These are phyloP conservation scores for Tromatobia lineatoria DNA, from an alignment of 2,888 invertebrate genomes.

Conservation along the genomic window DNA sequence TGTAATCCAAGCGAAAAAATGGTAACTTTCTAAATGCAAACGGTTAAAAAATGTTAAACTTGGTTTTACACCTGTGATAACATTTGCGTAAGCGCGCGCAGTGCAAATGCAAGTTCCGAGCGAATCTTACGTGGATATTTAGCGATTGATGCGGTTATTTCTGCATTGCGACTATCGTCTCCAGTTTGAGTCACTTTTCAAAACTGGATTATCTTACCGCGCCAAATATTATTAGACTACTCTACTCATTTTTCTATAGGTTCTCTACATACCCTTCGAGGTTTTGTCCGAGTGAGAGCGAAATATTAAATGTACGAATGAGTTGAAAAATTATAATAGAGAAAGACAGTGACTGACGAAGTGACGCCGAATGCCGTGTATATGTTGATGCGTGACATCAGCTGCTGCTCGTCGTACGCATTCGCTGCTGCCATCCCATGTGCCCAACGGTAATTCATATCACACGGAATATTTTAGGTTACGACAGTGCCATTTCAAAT, in stretches of 20 bases:
- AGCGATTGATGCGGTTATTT: not conserved
- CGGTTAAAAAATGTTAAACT: not conserved
- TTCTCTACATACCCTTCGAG: too few relatives aligned
- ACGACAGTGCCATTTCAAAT: slow-evolving; percentile 65
- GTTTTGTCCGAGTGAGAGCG: too few relatives aligned
- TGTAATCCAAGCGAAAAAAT: not conserved
- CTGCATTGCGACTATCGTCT: not conserved
- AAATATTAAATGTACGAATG: too few relatives aligned
- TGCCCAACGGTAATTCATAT: slow-evolving; percentile 26
- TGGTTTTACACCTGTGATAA: not conserved
- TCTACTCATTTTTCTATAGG: not conserved
- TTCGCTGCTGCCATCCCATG: slow-evolving; percentile 57
- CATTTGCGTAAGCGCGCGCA: not conserved
- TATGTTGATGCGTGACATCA: slow-evolving; percentile 21
- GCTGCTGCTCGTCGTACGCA: slow-evolving; percentile 15
- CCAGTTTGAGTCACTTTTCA: too few relatives aligned
- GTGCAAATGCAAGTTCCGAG: not conserved
- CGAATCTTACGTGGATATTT: not conserved
- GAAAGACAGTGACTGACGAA: too few relatives aligned
- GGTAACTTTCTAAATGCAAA: not conserved
- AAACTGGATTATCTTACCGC: too few relatives aligned
- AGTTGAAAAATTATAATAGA: too few relatives aligned
- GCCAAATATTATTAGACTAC: too few relatives aligned
- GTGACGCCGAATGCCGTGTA: not conserved
- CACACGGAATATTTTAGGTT: slow-evolving; percentile 56